Evolutionary conservation across 1,140 invertebrate species (phyloP).

Genomic region (Tetramorium parvispinum): DNA sequence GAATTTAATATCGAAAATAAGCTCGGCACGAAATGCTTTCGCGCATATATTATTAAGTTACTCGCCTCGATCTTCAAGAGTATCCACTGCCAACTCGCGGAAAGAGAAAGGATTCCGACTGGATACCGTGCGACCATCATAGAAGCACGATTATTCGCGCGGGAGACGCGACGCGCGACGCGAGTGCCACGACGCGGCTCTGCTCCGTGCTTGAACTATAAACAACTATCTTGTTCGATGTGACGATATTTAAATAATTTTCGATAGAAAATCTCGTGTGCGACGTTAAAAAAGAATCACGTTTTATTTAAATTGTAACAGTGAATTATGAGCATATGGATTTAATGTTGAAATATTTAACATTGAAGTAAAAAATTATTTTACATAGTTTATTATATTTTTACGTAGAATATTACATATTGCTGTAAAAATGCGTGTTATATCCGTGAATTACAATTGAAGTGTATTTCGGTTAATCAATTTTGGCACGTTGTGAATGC

Average conservation of each 20-base stretch:
- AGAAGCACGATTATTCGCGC: constrained; percentile 70
- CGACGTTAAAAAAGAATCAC: background rate
- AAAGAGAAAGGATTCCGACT: constrained; percentile 71
- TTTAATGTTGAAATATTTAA: background rate
- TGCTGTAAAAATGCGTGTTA: background rate
- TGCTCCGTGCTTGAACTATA: background rate
- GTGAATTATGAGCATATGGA: background rate
- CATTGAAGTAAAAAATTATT: background rate
- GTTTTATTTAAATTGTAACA: background rate
- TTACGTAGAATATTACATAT: constrained; percentile 3
- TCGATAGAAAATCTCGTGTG: background rate
- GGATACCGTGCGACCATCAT: constrained; percentile 61
- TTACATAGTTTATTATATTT: background rate
- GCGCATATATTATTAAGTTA: constrained; percentile 29
- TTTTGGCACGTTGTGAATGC: background rate
- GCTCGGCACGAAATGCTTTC: background rate
- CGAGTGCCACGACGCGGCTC: constrained; percentile 37
- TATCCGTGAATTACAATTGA: too few species aligned
- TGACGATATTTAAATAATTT: background rate
- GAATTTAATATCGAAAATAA: background rate
- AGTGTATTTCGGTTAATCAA: background rate
- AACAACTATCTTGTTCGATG: background rate
- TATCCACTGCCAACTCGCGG: constrained; percentile 26
- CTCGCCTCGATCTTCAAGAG: constrained; percentile 41
- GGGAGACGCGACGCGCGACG: constrained; percentile 64